Percentiles rank a stretch among this genome's conserved stretches.
Conservation (phyloP, 2,888 invertebrate genomes). For the Anoplius nigerrimus region DNA sequence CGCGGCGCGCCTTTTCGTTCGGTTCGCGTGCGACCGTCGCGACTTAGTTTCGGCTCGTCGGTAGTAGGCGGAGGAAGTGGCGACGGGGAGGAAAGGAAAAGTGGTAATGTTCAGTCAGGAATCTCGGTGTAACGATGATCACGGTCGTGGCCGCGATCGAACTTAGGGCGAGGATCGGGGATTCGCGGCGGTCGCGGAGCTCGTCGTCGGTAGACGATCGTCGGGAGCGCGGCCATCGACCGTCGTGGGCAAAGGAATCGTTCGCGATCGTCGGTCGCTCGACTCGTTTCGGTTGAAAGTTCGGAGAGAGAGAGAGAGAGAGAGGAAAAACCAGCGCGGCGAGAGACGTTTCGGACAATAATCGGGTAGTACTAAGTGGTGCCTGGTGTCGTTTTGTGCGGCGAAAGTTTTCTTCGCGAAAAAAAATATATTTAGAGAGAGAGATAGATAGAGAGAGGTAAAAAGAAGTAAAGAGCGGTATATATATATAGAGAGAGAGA, state of each 20-base stretch:
- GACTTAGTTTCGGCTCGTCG: neutral
- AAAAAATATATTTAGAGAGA: neutral
- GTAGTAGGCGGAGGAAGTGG: no score
- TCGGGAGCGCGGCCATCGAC: constrained; percentile 29
- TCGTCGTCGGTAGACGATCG: constrained; percentile 49
- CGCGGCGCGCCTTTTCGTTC: constrained; percentile 48
- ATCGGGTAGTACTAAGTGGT: no score
- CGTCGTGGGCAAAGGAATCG: constrained; percentile 8
- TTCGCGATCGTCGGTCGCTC: neutral
- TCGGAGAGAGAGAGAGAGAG: no score
- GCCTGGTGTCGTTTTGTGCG: no score
- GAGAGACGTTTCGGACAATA: no score
- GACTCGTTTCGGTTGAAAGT: neutral
- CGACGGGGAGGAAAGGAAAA: no score
- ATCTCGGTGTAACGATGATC: constrained; percentile 44
- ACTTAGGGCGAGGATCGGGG: constrained; percentile 29
- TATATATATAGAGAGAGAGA: neutral
- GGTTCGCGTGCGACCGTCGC: constrained; percentile 29
- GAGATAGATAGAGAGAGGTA: neutral
- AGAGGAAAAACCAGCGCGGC: no score
- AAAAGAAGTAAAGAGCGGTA: no score
- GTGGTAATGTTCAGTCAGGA: constrained; percentile 12
- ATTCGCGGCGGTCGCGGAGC: constrained; percentile 34
- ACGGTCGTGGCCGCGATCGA: constrained; percentile 30
- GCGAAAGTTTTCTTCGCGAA: no score